Evolutionary conservation across 2,888 invertebrate species (phyloP).

Genomic region (Cephus nigrinus): DNA sequence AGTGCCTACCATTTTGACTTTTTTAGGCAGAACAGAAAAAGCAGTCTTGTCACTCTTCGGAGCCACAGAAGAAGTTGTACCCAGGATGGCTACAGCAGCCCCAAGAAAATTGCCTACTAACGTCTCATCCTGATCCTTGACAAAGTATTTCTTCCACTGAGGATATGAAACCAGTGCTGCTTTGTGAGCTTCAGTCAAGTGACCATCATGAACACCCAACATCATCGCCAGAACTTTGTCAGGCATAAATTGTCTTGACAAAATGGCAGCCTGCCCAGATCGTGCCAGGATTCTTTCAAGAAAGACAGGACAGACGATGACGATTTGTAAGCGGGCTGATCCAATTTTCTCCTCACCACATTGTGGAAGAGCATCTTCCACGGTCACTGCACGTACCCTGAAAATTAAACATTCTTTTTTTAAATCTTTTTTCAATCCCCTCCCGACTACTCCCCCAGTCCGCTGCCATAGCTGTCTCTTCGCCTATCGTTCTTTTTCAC

Average conservation of each 20-base stretch:
- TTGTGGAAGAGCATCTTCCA: constrained; percentile 74
- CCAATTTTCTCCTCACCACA: constrained; percentile 70
- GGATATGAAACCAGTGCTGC: constrained; percentile 78
- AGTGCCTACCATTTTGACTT: constrained; percentile 77
- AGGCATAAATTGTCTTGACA: constrained; percentile 73
- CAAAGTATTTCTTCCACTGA: constrained; percentile 83
- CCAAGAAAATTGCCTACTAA: constrained; percentile 88
- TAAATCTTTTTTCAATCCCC: neutral
- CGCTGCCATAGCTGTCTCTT: neutral
- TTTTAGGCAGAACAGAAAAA: constrained; percentile 80
- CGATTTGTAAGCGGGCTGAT: constrained; percentile 80
- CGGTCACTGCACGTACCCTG: constrained; percentile 80
- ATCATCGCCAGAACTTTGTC: constrained; percentile 84
- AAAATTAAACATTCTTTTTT: constrained; percentile 15
- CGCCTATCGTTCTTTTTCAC: neutral
- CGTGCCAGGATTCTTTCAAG: constrained; percentile 72
- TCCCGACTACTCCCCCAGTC: neutral
- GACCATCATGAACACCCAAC: constrained; percentile 81
- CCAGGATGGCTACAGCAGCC: constrained; percentile 82
- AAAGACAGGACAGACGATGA: constrained; percentile 83
- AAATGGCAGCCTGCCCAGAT: constrained; percentile 68
- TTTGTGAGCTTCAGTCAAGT: constrained; percentile 77
- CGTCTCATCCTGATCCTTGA: constrained; percentile 85
- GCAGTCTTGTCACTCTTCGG: constrained; percentile 71
- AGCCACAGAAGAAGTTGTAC: constrained; percentile 54